Evolutionary conservation across 1,140 invertebrate species (phyloP).

Genomic region (Apolygus lucorum): DNA sequence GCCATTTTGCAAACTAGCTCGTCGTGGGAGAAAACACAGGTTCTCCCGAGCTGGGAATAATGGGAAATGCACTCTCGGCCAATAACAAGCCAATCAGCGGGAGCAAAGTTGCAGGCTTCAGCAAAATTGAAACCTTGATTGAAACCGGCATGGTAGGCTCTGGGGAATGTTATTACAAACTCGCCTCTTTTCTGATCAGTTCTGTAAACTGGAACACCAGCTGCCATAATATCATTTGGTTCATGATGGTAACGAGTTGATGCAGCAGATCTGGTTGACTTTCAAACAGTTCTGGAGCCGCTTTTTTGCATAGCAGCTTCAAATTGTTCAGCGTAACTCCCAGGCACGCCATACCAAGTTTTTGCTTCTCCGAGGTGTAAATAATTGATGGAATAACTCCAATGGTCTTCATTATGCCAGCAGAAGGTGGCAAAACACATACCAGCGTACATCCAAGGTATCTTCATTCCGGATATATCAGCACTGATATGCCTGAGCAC

Average conservation of each 20-base stretch:
- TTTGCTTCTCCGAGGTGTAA: slow-evolving; percentile 85
- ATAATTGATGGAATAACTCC: slow-evolving; percentile 99
- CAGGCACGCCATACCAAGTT: slow-evolving; percentile 93
- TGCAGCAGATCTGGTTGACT: slow-evolving; percentile 71
- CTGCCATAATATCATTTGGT: slow-evolving; percentile 91
- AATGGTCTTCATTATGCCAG: slow-evolving; percentile 99
- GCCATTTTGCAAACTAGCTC: slow-evolving; percentile 99
- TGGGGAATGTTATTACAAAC: slow-evolving; percentile 97
- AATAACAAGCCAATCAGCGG: slow-evolving; percentile 94
- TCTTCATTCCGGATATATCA: slow-evolving; percentile 97
- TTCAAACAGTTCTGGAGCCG: slow-evolving; percentile 92
- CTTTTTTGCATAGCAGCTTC: slow-evolving; percentile 90
- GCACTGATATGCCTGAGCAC: slow-evolving; percentile 93
- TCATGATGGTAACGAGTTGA: slow-evolving; percentile 77
- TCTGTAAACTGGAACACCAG: slow-evolving; percentile 59
- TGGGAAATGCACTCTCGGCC: slow-evolving; percentile 90
- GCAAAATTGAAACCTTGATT: slow-evolving; percentile 99
- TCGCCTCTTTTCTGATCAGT: slow-evolving; percentile 97
- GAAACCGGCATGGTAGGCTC: slow-evolving; percentile 98
- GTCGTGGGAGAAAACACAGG: slow-evolving; percentile 98
- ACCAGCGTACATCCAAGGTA: slow-evolving; percentile 99
- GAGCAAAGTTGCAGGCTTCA: slow-evolving; percentile 99
- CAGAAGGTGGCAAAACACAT: slow-evolving; percentile 99
- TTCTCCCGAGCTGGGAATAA: slow-evolving; percentile 85
- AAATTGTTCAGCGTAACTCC: slow-evolving; percentile 82